A percentile compares a stretch with the other conserved stretches of the same genome.
Evolutionary conservation across 2,113 vertebrate species (phyloP).

Genomic region (Montifringilla adamsi): DNA sequence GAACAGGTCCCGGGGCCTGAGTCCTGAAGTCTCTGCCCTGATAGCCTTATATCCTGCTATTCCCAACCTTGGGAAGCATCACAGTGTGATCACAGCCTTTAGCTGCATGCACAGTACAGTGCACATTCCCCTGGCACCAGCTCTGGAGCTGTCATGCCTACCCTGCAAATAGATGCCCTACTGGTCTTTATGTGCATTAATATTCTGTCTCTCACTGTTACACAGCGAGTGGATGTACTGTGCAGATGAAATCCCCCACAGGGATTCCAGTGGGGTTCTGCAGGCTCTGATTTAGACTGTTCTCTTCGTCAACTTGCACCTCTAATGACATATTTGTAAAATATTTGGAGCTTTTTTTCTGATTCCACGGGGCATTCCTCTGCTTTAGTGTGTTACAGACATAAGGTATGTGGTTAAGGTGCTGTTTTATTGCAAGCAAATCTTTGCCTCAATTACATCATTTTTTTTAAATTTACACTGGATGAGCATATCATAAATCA

Average conservation of each 20-base stretch:
- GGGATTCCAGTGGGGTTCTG: neutral
- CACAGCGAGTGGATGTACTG: neutral
- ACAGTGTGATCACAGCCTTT: neutral
- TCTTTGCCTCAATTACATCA: neutral
- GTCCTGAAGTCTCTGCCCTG: neutral
- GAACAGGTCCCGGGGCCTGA: neutral
- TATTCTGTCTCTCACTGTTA: neutral
- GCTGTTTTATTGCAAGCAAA: neutral
- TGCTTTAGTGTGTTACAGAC: neutral
- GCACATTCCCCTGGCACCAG: neutral
- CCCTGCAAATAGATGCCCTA: neutral
- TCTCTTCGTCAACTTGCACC: neutral
- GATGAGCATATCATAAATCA: neutral
- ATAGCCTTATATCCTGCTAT: neutral
- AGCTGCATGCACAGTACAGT: neutral
- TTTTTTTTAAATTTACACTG: neutral
- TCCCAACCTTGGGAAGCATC: fast-evolving
- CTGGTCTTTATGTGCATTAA: neutral
- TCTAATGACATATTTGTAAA: neutral
- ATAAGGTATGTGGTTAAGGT: neutral
- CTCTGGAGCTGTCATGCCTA: neutral
- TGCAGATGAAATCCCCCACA: neutral
- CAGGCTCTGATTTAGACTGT: neutral
- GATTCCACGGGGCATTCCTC: neutral
- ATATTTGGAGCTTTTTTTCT: neutral